Evolutionary conservation across 53 echinoderm and acorn worm species (phyloP), one percentile per base, ranked within the genome.

Genomic region (Crossaster papposus): DNA sequence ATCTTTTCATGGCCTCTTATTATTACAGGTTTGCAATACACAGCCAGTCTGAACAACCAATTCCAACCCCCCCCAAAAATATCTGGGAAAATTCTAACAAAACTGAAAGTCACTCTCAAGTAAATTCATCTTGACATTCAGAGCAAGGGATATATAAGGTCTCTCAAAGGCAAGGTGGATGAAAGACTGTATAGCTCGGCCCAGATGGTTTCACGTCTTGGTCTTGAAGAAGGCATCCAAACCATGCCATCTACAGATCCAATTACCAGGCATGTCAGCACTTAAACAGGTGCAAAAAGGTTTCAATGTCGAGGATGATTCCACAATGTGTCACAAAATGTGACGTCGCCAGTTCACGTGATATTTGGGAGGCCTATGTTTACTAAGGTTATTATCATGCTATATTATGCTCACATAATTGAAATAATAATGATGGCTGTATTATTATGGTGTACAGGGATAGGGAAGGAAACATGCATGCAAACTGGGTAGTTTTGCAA

Each of bases 271-370:
- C 76, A 87, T 77, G 87, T 87, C 87, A 87, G 87, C 87, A 77
- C 77, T 77, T 75, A 87, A 87, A 87, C 87, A 87, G 87, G 87
- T 87, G 87, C 87, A 87, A 87, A 87, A 87, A 87, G 87, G 87
- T 87, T 87, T 87, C 77, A 87, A 87, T 87, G 87, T 87, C 87
- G 26, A 77, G 76, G 77, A 87, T 87, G 76, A 87, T 87, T 87
- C 77, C 28, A 50, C 63, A 77, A 87, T 87, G 87, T 87, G 87
- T 87, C 87, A 87, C 76, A 75, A 54, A 87, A 87, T 55, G 76
- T 87, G 87, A 87, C 77, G 76, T 75, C 58, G 77, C 32, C 32
- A 53, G 33, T 20, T 74, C 73, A 85, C 55, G 77, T 87, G 87
- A 87, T 36, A 77, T 35, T 20, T 31, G 58, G 72, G 22, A 50